These are phyloP conservation scores for Hecatera dysodea DNA, from an alignment of 2,888 invertebrate genomes.

Conservation along the genomic window DNA sequence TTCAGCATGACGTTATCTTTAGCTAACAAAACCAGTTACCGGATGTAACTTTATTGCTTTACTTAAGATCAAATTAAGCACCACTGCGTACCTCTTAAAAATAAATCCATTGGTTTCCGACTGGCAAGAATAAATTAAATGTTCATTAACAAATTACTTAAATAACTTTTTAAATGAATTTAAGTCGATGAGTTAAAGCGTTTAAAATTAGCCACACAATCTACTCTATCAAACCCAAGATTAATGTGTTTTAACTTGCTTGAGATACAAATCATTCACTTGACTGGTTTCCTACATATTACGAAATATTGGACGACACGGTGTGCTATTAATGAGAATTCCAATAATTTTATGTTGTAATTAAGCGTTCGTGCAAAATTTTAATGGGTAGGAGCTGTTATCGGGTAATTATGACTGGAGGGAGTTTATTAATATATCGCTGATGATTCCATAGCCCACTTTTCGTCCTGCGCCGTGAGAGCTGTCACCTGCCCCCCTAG, in stretches of 20 bases:
- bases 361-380: slow-evolving; percentile 21
- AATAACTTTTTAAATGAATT: slow-evolving; percentile 36
- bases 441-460: no score
- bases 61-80: not conserved
- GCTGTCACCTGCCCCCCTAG: no score
- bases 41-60: no score
- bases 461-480: no score
- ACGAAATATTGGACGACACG: slow-evolving; percentile 9
- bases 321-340: slow-evolving; percentile 30
- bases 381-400: not conserved
- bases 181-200: slow-evolving; percentile 32
- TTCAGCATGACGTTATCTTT: no score
- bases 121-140: slow-evolving; percentile 41
- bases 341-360: slow-evolving; percentile 20
- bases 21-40: no score
- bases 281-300: slow-evolving; percentile 36
- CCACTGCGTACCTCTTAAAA: not conserved
- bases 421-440: slow-evolving; percentile 12
- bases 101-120: not conserved
- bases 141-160: slow-evolving; percentile 49
- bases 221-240: slow-evolving; percentile 39
- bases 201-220: slow-evolving; percentile 46
- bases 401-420: slow-evolving; percentile 10
- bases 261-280: slow-evolving; percentile 50
- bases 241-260: slow-evolving; percentile 33